phyloP scores from a whole-genome alignment of 1,140 invertebrate species.

The Galendromus occidentalis region DNA sequence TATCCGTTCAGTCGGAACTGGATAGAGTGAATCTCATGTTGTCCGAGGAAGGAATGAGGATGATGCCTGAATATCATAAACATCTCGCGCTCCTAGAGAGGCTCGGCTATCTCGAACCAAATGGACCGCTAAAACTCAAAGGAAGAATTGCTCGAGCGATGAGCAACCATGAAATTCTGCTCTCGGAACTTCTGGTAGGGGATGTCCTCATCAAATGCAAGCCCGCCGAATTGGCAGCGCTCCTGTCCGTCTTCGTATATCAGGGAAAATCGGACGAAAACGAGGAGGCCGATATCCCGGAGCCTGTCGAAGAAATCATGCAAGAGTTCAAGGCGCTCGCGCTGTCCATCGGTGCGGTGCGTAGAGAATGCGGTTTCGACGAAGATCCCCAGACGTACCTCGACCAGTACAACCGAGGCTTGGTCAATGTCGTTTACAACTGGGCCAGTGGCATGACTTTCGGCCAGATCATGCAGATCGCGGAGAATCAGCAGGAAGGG shows the following conservation, averaged over 20 bases:
- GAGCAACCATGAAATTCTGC: constrained; percentile 70
- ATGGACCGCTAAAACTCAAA: constrained; percentile 55
- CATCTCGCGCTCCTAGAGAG: constrained; percentile 55
- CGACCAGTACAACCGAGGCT: constrained; percentile 62
- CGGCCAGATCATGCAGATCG: constrained; percentile 71
- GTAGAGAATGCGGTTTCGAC: constrained; percentile 35
- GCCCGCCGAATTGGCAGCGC: constrained; percentile 73
- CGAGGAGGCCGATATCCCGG: constrained; percentile 20
- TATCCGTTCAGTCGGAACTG: constrained; percentile 40
- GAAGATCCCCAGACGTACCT: constrained; percentile 28
- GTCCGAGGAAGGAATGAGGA: constrained; percentile 57
- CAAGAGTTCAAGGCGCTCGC: constrained; percentile 26
- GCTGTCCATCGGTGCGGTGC: constrained; percentile 32
- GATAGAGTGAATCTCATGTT: constrained; percentile 48
- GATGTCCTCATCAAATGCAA: constrained; percentile 50
- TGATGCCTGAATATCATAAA: constrained; percentile 72
- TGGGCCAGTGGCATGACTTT: constrained; percentile 83
- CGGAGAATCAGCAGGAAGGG: constrained; percentile 80
- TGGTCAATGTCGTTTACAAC: constrained; percentile 81
- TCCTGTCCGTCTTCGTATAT: constrained; percentile 76
- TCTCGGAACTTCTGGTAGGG: constrained; percentile 85
- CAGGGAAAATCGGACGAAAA: constrained; percentile 48
- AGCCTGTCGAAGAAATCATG: constrained; percentile 2
- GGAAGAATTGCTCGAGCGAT: constrained; percentile 88
- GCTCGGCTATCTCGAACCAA: constrained; percentile 44